phyloP scores from a whole-genome alignment of 2,888 invertebrate species.

The Asteroscopus sphinx region DNA sequence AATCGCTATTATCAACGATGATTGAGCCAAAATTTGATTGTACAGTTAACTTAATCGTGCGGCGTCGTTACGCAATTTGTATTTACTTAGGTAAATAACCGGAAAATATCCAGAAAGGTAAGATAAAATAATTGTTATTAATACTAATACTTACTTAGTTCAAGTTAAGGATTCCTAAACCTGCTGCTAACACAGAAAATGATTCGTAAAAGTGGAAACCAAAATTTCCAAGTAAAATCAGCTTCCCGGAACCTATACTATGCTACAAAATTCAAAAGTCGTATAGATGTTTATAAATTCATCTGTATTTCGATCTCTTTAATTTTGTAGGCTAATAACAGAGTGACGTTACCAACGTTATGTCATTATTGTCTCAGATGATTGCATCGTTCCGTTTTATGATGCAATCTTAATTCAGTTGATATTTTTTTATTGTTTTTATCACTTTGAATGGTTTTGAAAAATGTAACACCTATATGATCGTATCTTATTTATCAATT shows the following conservation, averaged over 20 bases:
- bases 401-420: conserved; percentile 22
- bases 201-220: conserved; percentile 52
- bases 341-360: conserved; percentile 45
- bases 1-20: conserved; percentile 46
- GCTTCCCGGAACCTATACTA: conserved; percentile 39
- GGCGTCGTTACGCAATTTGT: conserved; percentile 56
- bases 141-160: conserved; percentile 50
- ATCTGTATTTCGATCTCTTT: conserved; percentile 22
- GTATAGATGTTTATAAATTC: not conserved
- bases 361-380: conserved; percentile 68
- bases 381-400: conserved; percentile 57
- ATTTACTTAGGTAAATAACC: conserved; percentile 55
- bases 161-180: conserved; percentile 28
- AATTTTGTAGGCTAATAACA: conserved; percentile 56
- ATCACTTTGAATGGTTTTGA: too few relatives aligned
- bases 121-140: conserved; percentile 6
- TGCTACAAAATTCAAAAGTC: not conserved
- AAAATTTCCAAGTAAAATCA: conserved; percentile 37
- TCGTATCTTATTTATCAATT: too few relatives aligned
- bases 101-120: conserved; percentile 37
- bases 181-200: conserved; percentile 42
- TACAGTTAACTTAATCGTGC: conserved; percentile 41
- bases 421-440: too few relatives aligned
- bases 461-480: too few relatives aligned
- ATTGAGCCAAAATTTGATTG: conserved; percentile 36